Conservation (phyloP, 2,888 invertebrate species). For the Eretmocerus hayati region DNA sequence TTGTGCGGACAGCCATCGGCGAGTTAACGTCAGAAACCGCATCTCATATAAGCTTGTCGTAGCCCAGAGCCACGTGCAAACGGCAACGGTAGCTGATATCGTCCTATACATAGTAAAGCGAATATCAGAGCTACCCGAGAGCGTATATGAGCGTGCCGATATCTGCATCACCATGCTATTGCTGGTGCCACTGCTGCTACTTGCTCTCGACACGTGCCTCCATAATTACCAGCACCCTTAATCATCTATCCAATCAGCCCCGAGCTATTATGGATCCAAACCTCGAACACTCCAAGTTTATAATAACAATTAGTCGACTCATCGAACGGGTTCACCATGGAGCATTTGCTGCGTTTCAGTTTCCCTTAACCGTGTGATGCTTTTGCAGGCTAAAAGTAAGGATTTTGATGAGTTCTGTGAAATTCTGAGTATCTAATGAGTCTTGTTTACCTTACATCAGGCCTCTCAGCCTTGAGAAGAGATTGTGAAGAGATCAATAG, state of each 20-base stretch:
- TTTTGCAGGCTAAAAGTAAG: too few relatives aligned
- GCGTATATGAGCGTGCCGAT: conserved; percentile 7
- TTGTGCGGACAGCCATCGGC: conserved; percentile 36
- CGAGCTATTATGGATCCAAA: conserved; percentile 47
- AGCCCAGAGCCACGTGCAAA: conserved; percentile 35
- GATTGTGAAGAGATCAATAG: too few relatives aligned
- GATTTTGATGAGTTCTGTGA: too few relatives aligned
- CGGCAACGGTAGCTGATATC: too few relatives aligned
- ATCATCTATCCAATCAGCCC: conserved; percentile 48
- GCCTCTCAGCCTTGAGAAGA: too few relatives aligned
- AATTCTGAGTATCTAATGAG: too few relatives aligned
- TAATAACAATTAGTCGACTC: conserved; percentile 47
- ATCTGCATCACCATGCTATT: conserved; percentile 2
- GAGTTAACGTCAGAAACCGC: conserved; percentile 28
- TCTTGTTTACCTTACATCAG: too few relatives aligned
- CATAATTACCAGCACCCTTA: conserved; percentile 47
- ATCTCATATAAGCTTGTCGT: conserved; percentile 36
- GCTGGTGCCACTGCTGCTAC: conserved; percentile 33
- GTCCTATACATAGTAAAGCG: conserved; percentile 5
- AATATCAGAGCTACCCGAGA: too few relatives aligned
- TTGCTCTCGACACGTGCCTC: conserved; percentile 31
- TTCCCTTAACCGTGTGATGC: too few relatives aligned
- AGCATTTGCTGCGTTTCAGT: too few relatives aligned
- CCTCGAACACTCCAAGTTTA: conserved; percentile 46
- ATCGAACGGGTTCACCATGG: conserved; percentile 39